Evolutionary conservation across 2,797 vertebrate species (phyloP).

Genomic region (Hipposideros larvatus): DNA sequence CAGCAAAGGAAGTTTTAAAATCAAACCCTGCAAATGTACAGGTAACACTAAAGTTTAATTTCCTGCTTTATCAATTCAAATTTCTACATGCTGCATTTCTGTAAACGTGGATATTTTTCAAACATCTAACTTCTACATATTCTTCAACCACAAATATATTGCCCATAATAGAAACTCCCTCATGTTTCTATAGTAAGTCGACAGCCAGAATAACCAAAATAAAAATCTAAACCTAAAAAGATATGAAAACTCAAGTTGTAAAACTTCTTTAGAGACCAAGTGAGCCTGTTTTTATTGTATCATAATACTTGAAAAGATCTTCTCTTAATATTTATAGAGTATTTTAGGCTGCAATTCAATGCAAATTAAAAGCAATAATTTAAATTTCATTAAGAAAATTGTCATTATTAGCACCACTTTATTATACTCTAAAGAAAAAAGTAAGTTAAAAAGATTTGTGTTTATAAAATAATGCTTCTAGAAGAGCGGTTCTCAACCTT

Average conservation of each 20-base stretch:
- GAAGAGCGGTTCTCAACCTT: too few relatives aligned
- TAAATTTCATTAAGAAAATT: slow-evolving; percentile 12
- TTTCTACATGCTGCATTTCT: background rate
- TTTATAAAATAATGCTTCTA: slow-evolving; percentile 32
- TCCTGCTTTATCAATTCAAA: background rate
- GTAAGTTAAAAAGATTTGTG: background rate
- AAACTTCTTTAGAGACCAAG: background rate
- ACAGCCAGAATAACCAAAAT: slow-evolving; percentile 4
- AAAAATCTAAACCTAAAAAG: background rate
- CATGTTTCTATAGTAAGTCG: background rate
- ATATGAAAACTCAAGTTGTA: slow-evolving; percentile 31
- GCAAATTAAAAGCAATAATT: background rate
- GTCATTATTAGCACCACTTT: background rate
- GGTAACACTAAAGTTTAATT: background rate
- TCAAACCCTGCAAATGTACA: background rate
- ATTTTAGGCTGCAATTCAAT: background rate
- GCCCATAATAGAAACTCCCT: background rate
- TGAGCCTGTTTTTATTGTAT: background rate
- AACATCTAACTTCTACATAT: background rate
- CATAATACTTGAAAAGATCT: background rate
- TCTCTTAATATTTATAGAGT: background rate
- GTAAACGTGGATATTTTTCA: background rate
- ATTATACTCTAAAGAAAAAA: background rate
- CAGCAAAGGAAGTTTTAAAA: background rate
- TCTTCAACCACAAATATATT: background rate